Evolutionary conservation across 2,797 vertebrate genomes (phyloP).

Genomic region (Tamandua tetradactyla): DNA sequence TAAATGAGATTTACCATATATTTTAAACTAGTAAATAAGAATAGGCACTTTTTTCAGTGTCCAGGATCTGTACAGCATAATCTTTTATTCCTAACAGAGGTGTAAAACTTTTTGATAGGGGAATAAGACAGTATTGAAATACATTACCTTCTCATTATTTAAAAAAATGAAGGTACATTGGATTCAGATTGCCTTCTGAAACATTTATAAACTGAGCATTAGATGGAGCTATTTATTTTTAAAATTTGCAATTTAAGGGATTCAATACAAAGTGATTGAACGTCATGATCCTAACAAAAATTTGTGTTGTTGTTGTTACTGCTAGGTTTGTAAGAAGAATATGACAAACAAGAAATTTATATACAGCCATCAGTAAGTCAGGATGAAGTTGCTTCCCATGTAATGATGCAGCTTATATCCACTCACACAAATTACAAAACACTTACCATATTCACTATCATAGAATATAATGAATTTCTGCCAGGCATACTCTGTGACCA

Average conservation of each 20-base stretch:
- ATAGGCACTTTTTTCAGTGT: not conserved
- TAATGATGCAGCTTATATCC: slow-evolving; percentile 43
- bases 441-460: slow-evolving; percentile 96
- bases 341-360: slow-evolving; percentile 49
- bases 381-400: not conserved
- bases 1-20: not conserved
- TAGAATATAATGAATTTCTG: slow-evolving; percentile 99
- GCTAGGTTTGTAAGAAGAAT: not conserved
- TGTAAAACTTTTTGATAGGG: not conserved
- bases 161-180: not conserved
- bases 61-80: not conserved
- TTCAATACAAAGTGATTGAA: slow-evolving; percentile 54
- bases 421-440: not conserved
- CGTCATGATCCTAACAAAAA: not conserved
- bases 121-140: not conserved
- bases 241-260: slow-evolving; percentile 34
- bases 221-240: not conserved
- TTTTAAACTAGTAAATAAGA: not conserved
- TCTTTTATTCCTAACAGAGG: not conserved
- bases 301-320: not conserved
- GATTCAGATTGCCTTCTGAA: not conserved
- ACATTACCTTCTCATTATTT: not conserved
- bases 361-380: slow-evolving; percentile 49
- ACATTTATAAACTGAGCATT: not conserved
- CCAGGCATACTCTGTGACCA: slow-evolving; percentile 98